Base-by-base conservation (phyloP, 2,888 invertebrate species). In the Drosophila diplacantha region DNA sequence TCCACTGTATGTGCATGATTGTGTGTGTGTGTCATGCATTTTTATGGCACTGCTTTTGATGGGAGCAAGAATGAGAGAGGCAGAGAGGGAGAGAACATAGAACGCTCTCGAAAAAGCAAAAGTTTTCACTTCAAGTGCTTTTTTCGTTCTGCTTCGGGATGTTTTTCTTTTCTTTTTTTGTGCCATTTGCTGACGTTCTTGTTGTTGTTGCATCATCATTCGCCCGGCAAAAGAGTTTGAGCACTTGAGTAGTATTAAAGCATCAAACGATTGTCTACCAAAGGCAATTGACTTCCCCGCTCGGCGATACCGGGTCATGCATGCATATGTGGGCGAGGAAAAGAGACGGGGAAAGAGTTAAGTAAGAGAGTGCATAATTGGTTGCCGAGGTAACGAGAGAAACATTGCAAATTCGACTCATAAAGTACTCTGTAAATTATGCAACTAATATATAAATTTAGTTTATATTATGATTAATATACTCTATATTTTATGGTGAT, bases 171-270 rank as follows among this genome's bases (percentile, higher is more conserved):
- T 58, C 32, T 46, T 63, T 32, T 29, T 16, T n/a, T n/a, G 7
- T 7, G 32, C 29, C 43, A 57, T 26, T 62, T 50, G 18, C 31
- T 55, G 44, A 43, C 47, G 34, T 22, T 68, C 49, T 37, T 58
- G 65, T 35, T 24, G 69, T 34, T 64, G 44, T 38, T 50, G 52
- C 44, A 52, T 47, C 57, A 59, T 57, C 64, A 61, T 60, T 68
- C 39, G 66, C 68, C 71, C 60, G 53, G 64, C 75, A 72, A 73
- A 67, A 63, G 37, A 64, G 70, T 74, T 79, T 76, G 76, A 74
- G 73, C 76, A 69, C 74, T 76, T 74, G 69, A 76, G 79, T 71
- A 67, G 76, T 79, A 76, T 76, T 79, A 79, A 76, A 74, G 74
- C 74, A 79, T 76, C 71, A 63, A 74, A 37, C 74, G 65, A 72